Percentiles rank a stretch among this genome's conserved stretches.
Evolutionary conservation across 2,797 vertebrate genomes (phyloP).

Genomic region (Miichthys miiuy): DNA sequence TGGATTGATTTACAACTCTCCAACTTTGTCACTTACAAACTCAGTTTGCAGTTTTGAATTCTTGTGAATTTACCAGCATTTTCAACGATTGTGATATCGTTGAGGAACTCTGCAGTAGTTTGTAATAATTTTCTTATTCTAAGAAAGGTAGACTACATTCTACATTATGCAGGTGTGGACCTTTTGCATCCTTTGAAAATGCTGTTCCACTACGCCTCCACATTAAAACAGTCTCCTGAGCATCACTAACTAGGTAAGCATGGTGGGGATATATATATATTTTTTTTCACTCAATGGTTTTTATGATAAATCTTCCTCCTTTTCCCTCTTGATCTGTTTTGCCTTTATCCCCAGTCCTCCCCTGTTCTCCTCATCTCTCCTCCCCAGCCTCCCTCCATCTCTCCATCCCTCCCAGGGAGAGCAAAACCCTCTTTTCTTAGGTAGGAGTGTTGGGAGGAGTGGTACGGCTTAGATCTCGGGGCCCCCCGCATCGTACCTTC

Average conservation of each 20-base stretch:
- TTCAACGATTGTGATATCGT: background rate
- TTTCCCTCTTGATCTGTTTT: constrained; percentile 74
- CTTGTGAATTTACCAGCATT: background rate
- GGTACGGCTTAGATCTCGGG: constrained; percentile 81
- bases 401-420: constrained; percentile 78
- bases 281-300: constrained; percentile 52
- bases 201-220: constrained; percentile 30
- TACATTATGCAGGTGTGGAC: constrained; percentile 21
- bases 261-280: background rate
- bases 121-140: background rate
- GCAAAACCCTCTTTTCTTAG: constrained; percentile 85
- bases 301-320: constrained; percentile 69
- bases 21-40: too few relatives aligned
- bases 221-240: constrained; percentile 57
- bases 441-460: constrained; percentile 82
- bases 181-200: constrained; percentile 30
- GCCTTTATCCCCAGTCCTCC: constrained; percentile 66
- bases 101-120: background rate
- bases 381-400: constrained; percentile 68
- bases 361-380: constrained; percentile 69
- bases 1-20: too few relatives aligned
- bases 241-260: constrained; percentile 41
- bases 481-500: constrained; percentile 77
- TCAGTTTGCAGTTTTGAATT: too few relatives aligned
- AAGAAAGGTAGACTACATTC: background rate